Evolutionary conservation across 1,140 invertebrate species (phyloP), one percentile per base, ranked within the genome.

Genomic region (Nasonia vitripennis): DNA sequence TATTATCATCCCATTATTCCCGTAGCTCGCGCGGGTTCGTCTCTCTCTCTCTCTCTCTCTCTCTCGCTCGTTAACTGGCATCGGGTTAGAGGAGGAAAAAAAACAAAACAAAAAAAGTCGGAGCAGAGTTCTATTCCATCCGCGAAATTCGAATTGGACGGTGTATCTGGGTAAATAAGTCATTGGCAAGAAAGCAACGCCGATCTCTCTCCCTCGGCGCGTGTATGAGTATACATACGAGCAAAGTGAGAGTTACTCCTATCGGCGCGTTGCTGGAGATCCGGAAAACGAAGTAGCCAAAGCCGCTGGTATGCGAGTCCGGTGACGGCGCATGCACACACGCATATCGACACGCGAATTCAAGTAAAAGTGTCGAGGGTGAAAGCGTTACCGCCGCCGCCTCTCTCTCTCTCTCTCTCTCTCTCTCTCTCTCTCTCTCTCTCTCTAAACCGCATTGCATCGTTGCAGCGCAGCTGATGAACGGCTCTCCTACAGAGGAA

Each of bases 301-400:
- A 2, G 51, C 0, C 17, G 12, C 2, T 51, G 71, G 51, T 62
- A 83, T 68, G 68, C 37, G 73, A 62, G 20, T 23, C 31, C 20
- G 12, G 80, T 48, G 68, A 0, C 20, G 11, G 62, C 55, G 31
- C 23, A 27, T 31, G 81, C 17, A 27, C 5, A 23, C 48, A 51
- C 75, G 75, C 75, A 27, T 27, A 78, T 78, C 41, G 68, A 41
- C 31, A 51, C 78, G 74, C 78, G 80, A 45, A 86, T 41, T 81
- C 45, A 51, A 88, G 88, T 86, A 87, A 89, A 88, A 88, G 89
- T 86, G 81, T 71, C 84, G 77, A 89, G 86, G 89, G 89, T 88
- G 89, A 89, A 89, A 89, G 89, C 88, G 68, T 84, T 86, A 71
- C 68, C 67, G 23, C 23, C 10, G 67, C 10, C n/a, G n/a, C n/a